Evolutionary conservation across 64 coral and sea anemone genomes (phyloP).

Genomic region (Montipora foliosa): DNA sequence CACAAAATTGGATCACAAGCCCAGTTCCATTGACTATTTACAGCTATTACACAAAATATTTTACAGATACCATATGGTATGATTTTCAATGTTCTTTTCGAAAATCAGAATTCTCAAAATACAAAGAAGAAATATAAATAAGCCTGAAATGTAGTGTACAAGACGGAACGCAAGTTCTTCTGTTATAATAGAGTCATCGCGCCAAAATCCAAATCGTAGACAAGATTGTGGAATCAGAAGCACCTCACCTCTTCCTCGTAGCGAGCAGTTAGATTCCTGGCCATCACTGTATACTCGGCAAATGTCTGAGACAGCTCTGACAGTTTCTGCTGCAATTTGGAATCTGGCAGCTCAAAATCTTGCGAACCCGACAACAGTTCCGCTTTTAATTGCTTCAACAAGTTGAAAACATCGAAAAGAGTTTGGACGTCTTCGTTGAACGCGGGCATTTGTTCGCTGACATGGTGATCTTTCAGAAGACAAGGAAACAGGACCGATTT

Average conservation of each 20-base stretch:
- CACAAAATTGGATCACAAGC: too few species aligned
- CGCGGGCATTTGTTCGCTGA: constrained; percentile 34
- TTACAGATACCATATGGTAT: background rate
- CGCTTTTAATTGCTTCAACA: constrained; percentile 14
- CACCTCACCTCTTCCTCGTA: constrained; percentile 49
- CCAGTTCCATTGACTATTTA: background rate
- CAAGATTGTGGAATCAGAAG: background rate
- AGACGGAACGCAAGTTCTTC: too few species aligned
- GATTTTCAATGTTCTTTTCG: background rate
- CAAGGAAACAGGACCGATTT: constrained; percentile 35
- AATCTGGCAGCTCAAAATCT: constrained; percentile 34
- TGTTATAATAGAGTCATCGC: background rate
- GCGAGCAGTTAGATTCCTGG: constrained; percentile 22
- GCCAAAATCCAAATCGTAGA: background rate
- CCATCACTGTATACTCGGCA: constrained; percentile 18
- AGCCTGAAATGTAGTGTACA: too few species aligned
- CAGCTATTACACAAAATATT: background rate
- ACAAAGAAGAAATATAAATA: too few species aligned
- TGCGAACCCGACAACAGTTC: constrained; percentile 25
- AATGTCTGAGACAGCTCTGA: constrained; percentile 36
- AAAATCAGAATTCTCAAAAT: background rate
- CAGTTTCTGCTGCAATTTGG: constrained; percentile 33
- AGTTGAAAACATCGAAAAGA: constrained; percentile 13
- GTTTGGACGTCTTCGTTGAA: constrained; percentile 20
- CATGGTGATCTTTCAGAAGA: constrained; percentile 3